Percentiles rank a stretch among this genome's conserved stretches.
These are phyloP conservation scores for Dissostichus mawsoni DNA, from an alignment of 2,113 vertebrate genomes.

Conservation along the genomic window DNA sequence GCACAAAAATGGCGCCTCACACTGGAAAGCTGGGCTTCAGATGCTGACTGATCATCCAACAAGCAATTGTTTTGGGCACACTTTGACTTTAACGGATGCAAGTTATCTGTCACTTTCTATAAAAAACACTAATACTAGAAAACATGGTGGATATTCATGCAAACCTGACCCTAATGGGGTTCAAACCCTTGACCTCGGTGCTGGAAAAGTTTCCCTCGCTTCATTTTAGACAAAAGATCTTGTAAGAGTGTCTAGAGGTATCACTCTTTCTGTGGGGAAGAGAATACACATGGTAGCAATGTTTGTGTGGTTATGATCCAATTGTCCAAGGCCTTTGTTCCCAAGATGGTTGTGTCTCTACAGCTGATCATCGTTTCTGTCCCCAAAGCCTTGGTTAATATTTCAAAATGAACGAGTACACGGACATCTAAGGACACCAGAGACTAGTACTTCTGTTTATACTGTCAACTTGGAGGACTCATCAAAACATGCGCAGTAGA, in stretches of 20 bases:
- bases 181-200: background rate
- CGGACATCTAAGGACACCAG: too few species aligned
- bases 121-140: background rate
- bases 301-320: constrained; percentile 46
- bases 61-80: too few species aligned
- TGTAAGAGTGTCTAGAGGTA: background rate
- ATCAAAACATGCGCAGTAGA: too few species aligned
- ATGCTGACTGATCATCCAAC: too few species aligned
- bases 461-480: too few species aligned
- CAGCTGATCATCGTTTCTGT: constrained; percentile 5
- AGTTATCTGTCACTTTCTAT: background rate
- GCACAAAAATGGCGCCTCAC: too few species aligned
- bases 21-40: too few species aligned
- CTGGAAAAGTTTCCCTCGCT: background rate
- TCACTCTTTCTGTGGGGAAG: background rate
- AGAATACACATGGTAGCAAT: background rate
- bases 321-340: constrained; percentile 44
- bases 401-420: too few species aligned
- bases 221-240: background rate
- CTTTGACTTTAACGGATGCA: background rate
- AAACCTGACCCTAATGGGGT: background rate
- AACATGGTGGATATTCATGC: background rate
- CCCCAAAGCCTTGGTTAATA: too few species aligned
- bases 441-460: too few species aligned
- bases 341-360: constrained; percentile 47